Conservation (phyloP, 2,797 vertebrate species). For the Coendou prehensilis region DNA sequence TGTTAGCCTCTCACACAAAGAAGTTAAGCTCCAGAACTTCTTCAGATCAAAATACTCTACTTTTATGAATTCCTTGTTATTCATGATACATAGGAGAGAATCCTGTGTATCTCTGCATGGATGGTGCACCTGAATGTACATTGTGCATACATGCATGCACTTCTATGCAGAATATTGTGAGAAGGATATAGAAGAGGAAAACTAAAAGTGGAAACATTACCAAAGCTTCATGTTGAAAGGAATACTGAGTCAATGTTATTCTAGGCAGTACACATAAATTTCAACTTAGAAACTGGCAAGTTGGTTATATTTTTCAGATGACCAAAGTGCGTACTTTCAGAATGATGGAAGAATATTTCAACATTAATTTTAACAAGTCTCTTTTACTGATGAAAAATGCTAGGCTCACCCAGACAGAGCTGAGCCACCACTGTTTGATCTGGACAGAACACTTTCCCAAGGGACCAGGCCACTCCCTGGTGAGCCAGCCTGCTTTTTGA, state of each 20-base stretch:
- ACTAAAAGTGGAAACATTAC: neutral
- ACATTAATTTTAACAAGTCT: slow-evolving; percentile 71
- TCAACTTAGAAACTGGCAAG: slow-evolving; percentile 73
- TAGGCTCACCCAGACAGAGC: slow-evolving; percentile 52
- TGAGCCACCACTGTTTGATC: slow-evolving; percentile 17
- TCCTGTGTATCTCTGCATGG: neutral
- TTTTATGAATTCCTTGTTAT: neutral
- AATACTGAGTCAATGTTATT: slow-evolving; percentile 74
- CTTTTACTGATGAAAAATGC: slow-evolving; percentile 63
- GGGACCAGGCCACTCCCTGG: neutral
- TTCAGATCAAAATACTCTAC: neutral
- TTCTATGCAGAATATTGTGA: neutral
- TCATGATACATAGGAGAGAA: neutral
- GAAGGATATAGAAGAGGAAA: neutral
- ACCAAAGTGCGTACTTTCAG: slow-evolving; percentile 80
- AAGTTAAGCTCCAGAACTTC: neutral
- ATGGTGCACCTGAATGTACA: fast-evolving
- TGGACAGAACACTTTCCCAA: neutral
- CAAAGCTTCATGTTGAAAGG: slow-evolving; percentile 26
- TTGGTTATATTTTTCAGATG: slow-evolving; percentile 80
- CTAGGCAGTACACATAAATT: slow-evolving; percentile 66
- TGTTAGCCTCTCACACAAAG: neutral
- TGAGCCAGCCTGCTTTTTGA: neutral
- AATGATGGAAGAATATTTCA: slow-evolving; percentile 81
- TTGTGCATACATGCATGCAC: fast-evolving